Conservation (phyloP, 2,888 invertebrate genomes). For the Nasonia oneida region DNA sequence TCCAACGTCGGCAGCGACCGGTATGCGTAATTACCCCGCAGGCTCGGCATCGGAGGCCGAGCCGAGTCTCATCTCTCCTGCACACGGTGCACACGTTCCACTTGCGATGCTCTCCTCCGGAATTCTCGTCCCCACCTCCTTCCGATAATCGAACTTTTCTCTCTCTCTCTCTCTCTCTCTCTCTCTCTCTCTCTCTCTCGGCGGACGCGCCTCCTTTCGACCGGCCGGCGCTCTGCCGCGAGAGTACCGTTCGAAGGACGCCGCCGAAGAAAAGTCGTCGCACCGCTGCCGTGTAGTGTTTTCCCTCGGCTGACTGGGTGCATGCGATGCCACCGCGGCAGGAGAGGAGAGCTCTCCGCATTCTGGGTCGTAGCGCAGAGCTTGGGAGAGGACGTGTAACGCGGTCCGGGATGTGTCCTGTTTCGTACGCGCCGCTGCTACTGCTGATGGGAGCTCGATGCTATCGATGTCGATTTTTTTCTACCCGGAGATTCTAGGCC, state of each 20-base stretch:
- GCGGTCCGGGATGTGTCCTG: constrained; percentile 23
- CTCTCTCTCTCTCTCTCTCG: background rate
- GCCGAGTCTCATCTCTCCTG: background rate
- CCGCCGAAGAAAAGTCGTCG: constrained; percentile 11
- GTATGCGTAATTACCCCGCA: constrained; percentile 7
- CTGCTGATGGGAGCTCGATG: background rate
- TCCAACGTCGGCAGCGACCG: background rate
- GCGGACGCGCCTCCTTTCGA: constrained; percentile 6
- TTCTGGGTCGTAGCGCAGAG: constrained; percentile 48
- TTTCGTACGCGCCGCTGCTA: background rate
- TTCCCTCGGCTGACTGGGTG: constrained; percentile 4
- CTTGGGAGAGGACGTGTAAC: background rate
- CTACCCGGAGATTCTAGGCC: background rate
- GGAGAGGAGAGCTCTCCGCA: constrained; percentile 20
- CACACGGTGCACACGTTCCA: constrained; percentile 19
- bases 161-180: background rate
- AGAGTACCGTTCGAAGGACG: constrained; percentile 56
- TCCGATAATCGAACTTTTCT: constrained; percentile 18
- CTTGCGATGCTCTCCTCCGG: constrained; percentile 22
- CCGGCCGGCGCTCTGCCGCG: background rate
- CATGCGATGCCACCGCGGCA: background rate
- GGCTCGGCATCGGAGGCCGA: background rate
- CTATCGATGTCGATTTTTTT: background rate
- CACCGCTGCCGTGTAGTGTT: background rate
- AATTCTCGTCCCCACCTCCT: background rate